Conservation (phyloP, 2,888 invertebrate genomes). For the Creontiades dilutus region DNA sequence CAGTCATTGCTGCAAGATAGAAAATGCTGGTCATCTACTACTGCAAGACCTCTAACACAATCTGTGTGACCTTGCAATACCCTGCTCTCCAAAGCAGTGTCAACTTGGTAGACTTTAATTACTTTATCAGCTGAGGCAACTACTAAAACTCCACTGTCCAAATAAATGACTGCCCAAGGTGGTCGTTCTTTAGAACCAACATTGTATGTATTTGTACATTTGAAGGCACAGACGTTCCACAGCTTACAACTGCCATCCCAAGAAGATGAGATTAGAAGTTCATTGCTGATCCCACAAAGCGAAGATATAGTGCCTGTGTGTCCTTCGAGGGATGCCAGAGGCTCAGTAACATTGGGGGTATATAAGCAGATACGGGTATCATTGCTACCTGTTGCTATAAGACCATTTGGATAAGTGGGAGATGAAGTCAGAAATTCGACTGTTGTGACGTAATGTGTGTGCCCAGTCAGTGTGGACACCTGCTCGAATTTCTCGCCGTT, state of each 20-base stretch:
- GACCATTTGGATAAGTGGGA: constrained; percentile 50
- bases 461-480: constrained; percentile 34
- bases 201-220: constrained; percentile 74
- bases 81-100: constrained; percentile 1
- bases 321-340: constrained; percentile 1
- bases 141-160: constrained; percentile 82
- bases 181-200: constrained; percentile 86
- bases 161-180: constrained; percentile 88
- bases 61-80: constrained; percentile 89
- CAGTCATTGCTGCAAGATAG: constrained; percentile 96
- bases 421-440: constrained; percentile 46
- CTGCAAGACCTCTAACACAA: constrained; percentile 90
- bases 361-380: constrained; percentile 55
- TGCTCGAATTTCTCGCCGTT: constrained; percentile 81
- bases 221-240: constrained; percentile 83
- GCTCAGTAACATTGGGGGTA: constrained; percentile 10
- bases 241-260: constrained; percentile 95
- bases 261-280: constrained; percentile 88
- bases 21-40: constrained; percentile 86
- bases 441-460: constrained; percentile 59
- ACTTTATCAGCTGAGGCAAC: constrained; percentile 97
- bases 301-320: constrained; percentile 79
- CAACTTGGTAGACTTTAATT: constrained; percentile 85
- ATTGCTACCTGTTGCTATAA: constrained; percentile 65
- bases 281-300: constrained; percentile 77